A percentile compares a stretch with the other conserved stretches of the same genome.
Evolutionary conservation across 2,113 vertebrate species (phyloP).

Genomic region (Oryzias curvinotus): DNA sequence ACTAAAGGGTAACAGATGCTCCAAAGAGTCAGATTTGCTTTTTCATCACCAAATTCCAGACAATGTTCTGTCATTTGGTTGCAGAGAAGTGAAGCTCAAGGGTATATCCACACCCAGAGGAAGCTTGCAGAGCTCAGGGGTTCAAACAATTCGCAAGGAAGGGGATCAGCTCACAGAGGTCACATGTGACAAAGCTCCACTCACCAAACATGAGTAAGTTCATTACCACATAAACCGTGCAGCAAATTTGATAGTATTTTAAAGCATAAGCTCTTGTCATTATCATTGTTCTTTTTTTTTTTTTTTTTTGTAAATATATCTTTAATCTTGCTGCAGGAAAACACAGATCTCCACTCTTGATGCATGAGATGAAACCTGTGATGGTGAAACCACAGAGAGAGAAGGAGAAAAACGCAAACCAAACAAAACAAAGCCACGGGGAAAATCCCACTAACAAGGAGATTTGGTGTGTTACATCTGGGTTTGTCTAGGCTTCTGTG

Average conservation of each 20-base stretch:
- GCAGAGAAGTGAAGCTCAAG: constrained; percentile 73
- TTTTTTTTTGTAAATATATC: background rate
- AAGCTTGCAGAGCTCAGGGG: constrained; percentile 57
- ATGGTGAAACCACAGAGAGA: background rate
- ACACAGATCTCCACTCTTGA: constrained; percentile 30
- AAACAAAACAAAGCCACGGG: background rate
- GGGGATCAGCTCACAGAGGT: constrained; percentile 55
- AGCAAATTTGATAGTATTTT: background rate
- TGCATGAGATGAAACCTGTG: constrained; percentile 35
- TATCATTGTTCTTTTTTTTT: background rate
- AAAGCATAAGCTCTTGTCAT: background rate
- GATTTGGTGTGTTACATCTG: background rate
- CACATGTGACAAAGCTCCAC: constrained; percentile 77
- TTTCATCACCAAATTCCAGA: background rate
- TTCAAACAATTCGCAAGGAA: constrained; percentile 38
- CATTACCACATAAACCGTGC: background rate
- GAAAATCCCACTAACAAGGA: constrained; percentile 10
- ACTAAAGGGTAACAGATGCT: constrained; percentile 49
- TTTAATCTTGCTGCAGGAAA: constrained; percentile 56
- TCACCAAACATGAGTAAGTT: constrained; percentile 78
- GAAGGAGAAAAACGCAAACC: constrained; percentile 12
- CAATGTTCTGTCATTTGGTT: constrained; percentile 25
- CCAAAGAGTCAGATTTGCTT: background rate
- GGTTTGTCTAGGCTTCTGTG: constrained; percentile 9
- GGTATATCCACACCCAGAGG: constrained; percentile 56